Base-by-base conservation (phyloP, 2,113 vertebrate genomes). In the Upupa epops region DNA sequence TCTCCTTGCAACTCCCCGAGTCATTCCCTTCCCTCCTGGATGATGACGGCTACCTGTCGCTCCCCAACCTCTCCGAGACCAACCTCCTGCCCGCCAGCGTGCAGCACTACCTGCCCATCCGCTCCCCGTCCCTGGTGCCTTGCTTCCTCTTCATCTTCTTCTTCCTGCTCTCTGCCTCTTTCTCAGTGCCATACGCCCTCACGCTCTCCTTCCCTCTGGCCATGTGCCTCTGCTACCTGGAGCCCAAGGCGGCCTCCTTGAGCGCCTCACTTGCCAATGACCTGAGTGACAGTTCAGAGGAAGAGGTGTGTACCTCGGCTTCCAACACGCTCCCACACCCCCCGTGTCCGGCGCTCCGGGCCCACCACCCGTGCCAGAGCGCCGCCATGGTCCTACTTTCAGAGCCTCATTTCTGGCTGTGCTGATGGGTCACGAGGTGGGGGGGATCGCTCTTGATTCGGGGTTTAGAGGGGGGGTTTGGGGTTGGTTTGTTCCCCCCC, bases 161-260 rank as follows among this genome's bases (percentile, higher is more conserved):
- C 98, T 99, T 99, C 97, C 98, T 99, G 95, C 98, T 99, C 28
- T 99, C 99, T 90, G 99, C 99, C 84, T 99, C 99, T 93, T 99
- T 99, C 98, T 99, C 99, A 69, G 98, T 99, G 82, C 99, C 99
- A 83, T 99, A 98, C 22, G 99, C 99, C 72, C 98, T 99, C 98
- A 99, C 99, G 89, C 99, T 99, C 89, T 99, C 99, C 97, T 99
- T 99, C 97, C 99, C 99, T 92, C 98, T 99, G 98, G 99, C 99
- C 96, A 97, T 99, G 98, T 99, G 99, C 97, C 99, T 99, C 98
- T 99, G 99, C 98, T 99, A 99, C 98, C 98, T 99, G 99, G 99
- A 99, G 98, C 99, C 99, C 98, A 99, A 98, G 98, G 99, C 99
- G 90, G 98, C 99, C 96, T 99, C 99, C 97, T 98, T 99, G 98